Percentiles rank a stretch among this genome's conserved stretches.
phyloP scores from a whole-genome alignment of 1,140 invertebrate species.

The Penaeus indicus region DNA sequence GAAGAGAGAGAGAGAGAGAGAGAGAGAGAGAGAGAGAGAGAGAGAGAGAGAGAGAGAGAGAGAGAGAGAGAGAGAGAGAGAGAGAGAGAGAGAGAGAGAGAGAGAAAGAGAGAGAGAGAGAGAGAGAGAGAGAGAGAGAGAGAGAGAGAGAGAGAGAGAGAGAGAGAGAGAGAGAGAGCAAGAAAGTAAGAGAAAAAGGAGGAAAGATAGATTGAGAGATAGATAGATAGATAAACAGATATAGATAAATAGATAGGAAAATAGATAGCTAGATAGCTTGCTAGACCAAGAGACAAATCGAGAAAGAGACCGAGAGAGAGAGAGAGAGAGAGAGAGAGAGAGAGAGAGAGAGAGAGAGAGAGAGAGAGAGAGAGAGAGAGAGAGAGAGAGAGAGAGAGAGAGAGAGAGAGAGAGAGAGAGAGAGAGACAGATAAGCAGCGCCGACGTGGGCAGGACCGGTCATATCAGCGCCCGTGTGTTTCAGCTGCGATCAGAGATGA shows the following conservation, averaged over 20 bases:
- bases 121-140: slow-evolving; percentile 34
- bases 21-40: background rate
- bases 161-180: background rate
- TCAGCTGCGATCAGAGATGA: no score
- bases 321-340: background rate
- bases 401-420: background rate
- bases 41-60: slow-evolving; percentile 8
- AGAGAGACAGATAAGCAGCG: background rate
- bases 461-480: no score
- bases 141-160: slow-evolving; percentile 34
- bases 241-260: background rate
- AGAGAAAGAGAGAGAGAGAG: slow-evolving; percentile 32
- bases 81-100: slow-evolving; percentile 4
- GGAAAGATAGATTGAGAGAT: no score
- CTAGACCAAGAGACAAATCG: background rate
- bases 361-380: background rate
- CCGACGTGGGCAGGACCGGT: no score
- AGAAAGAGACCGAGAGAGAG: background rate
- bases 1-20: background rate
- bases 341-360: background rate
- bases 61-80: slow-evolving; percentile 20
- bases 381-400: background rate
- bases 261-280: background rate
- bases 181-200: no score
- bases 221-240: background rate